Conservation (phyloP, 2,888 invertebrate species). For the Smittia aterrima region DNA sequence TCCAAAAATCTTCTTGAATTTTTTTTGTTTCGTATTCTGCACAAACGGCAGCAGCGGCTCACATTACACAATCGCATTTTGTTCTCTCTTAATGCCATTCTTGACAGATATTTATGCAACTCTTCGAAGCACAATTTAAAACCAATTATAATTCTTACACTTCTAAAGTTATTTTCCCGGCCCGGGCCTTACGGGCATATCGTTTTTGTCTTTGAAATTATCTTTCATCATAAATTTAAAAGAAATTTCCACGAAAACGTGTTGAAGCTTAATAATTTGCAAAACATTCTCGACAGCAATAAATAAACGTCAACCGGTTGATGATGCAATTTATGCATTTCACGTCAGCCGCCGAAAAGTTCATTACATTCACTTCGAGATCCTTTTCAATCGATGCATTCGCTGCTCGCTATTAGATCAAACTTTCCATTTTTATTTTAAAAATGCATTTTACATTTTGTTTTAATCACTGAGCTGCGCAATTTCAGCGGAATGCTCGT, state of each 20-base stretch:
- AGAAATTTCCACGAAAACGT: slow-evolving; percentile 33
- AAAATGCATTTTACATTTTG: slow-evolving; percentile 33
- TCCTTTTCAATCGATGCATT: slow-evolving; percentile 5
- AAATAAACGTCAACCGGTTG: slow-evolving; percentile 23
- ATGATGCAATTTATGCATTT: slow-evolving; percentile 32
- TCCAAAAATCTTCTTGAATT: neutral
- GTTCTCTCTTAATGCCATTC: slow-evolving; percentile 13
- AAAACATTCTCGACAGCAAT: slow-evolving; percentile 5
- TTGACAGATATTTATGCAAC: slow-evolving; percentile 18
- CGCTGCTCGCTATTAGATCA: neutral
- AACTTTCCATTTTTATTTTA: neutral
- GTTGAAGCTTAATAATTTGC: slow-evolving; percentile 39
- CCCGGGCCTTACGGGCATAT: neutral
- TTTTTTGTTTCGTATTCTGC: neutral
- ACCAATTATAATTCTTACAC: slow-evolving; percentile 34
- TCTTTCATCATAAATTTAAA: neutral
- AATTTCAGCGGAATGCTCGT: slow-evolving; percentile 11
- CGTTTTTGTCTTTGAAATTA: slow-evolving; percentile 13
- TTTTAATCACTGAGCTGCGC: slow-evolving; percentile 29
- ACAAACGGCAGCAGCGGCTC: slow-evolving; percentile 29
- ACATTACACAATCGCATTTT: slow-evolving; percentile 30
- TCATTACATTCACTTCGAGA: neutral
- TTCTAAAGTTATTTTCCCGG: neutral
- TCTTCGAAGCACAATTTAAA: slow-evolving; percentile 28
- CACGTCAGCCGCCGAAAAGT: neutral